These are phyloP conservation scores for Phlogophora meticulosa DNA, from an alignment of 2,888 invertebrate genomes.

Conservation along the genomic window DNA sequence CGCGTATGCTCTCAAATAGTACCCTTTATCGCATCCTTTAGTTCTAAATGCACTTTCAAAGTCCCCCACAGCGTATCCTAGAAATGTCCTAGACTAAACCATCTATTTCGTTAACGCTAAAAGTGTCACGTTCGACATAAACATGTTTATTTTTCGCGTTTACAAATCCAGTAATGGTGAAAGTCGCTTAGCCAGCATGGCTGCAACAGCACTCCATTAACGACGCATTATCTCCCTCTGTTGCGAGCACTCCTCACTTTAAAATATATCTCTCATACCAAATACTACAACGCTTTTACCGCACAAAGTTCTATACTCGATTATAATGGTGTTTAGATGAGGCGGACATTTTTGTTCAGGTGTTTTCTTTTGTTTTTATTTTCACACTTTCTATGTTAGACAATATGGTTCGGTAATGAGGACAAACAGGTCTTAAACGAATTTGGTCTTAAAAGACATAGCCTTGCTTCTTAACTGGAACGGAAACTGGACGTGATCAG, in stretches of 20 bases:
- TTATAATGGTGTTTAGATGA: conserved; percentile 63
- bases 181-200: conserved; percentile 74
- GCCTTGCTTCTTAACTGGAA: no score
- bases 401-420: background rate
- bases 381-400: background rate
- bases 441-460: no score
- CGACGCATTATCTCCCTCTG: conserved; percentile 81
- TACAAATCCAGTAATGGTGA: conserved; percentile 76
- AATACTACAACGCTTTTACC: conserved; percentile 71
- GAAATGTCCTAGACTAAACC: conserved; percentile 39
- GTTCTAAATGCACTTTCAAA: conserved; percentile 38
- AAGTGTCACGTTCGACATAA: conserved; percentile 67
- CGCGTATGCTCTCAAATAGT: background rate
- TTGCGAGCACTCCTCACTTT: conserved; percentile 77
- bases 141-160: conserved; percentile 69
- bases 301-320: conserved; percentile 68
- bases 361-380: background rate
- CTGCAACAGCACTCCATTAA: conserved; percentile 83
- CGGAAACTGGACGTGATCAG: no score
- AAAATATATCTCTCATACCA: conserved; percentile 78
- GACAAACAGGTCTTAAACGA: background rate
- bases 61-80: conserved; percentile 12
- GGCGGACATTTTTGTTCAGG: conserved; percentile 39
- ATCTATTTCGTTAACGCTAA: conserved; percentile 53
- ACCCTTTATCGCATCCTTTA: background rate